Evolutionary conservation across 2,797 vertebrate species (phyloP).

Genomic region (Pempheris klunzingeri): DNA sequence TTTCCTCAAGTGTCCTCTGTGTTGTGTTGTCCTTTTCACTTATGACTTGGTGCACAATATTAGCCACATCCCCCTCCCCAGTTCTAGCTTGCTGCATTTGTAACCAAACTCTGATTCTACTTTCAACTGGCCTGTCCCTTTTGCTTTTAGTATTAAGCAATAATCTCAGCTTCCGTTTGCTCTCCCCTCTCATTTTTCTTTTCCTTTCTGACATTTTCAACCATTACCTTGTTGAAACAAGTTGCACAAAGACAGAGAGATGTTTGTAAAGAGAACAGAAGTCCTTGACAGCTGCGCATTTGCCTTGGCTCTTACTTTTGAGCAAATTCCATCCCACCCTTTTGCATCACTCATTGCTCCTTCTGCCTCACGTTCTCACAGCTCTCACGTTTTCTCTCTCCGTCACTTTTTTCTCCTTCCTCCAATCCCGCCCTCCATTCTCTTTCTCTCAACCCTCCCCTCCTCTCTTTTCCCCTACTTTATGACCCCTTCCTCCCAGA

Average conservation of each 20-base stretch:
- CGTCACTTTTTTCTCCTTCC: constrained; percentile 30
- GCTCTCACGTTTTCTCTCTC: constrained; percentile 72
- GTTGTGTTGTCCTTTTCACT: constrained; percentile 34
- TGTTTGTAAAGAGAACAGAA: constrained; percentile 76
- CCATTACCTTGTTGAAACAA: constrained; percentile 48
- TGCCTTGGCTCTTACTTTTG: constrained; percentile 75
- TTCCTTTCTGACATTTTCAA: constrained; percentile 10
- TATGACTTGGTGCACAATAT: constrained; percentile 20
- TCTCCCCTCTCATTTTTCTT: background rate
- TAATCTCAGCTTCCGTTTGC: background rate
- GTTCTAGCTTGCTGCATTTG: constrained; percentile 22
- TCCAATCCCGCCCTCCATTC: constrained; percentile 4
- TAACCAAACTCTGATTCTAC: constrained; percentile 2
- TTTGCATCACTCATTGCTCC: constrained; percentile 74
- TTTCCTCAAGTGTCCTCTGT: constrained; percentile 48
- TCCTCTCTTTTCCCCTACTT: constrained; percentile 34
- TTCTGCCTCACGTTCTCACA: constrained; percentile 77
- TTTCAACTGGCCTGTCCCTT: background rate
- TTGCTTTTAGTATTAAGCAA: background rate
- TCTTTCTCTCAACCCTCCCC: constrained; percentile 39
- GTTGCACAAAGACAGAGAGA: constrained; percentile 44
- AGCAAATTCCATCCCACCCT: constrained; percentile 81
- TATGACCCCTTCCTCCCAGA: constrained; percentile 38
- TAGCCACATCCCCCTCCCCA: background rate
- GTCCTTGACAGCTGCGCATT: constrained; percentile 81